Conservation (phyloP, 2,888 invertebrate species). For the Epistrophe grossulariae region DNA sequence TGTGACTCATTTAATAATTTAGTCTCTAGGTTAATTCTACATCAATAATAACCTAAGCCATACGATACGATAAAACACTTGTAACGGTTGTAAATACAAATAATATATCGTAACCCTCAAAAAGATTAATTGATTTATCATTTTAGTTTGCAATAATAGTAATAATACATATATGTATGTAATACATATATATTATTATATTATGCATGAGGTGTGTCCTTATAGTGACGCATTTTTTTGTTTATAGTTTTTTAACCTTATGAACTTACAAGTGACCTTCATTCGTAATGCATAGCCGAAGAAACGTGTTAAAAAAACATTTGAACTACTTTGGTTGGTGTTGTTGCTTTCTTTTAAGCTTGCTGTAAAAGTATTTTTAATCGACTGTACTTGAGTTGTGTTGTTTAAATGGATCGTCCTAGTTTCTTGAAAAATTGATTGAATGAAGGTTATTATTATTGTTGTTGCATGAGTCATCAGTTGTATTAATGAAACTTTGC, state of each 20-base stretch:
- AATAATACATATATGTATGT: background rate
- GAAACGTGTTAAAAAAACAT: background rate
- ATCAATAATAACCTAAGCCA: too few relatives aligned
- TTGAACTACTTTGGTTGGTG: slow-evolving; percentile 15
- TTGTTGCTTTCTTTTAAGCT: too few relatives aligned
- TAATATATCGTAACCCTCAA: background rate
- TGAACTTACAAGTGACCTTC: background rate
- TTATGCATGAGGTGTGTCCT: slow-evolving; percentile 1
- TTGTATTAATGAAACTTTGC: background rate
- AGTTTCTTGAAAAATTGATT: background rate
- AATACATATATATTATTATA: background rate
- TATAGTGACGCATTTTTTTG: slow-evolving; percentile 2
- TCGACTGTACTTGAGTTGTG: background rate
- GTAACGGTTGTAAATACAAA: background rate
- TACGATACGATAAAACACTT: slow-evolving; percentile 3
- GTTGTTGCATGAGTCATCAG: background rate
- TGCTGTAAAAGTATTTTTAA: slow-evolving; percentile 11
- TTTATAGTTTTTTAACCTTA: background rate
- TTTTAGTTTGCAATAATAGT: slow-evolving; percentile 2
- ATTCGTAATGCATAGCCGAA: background rate
- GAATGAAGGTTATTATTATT: background rate
- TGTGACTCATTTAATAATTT: slow-evolving; percentile 15
- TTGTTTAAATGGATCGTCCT: slow-evolving; percentile 10
- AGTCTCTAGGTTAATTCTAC: background rate
- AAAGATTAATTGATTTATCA: background rate